phyloP scores from a whole-genome alignment of 2,113 vertebrate species.

The Tetrao urogallus region DNA sequence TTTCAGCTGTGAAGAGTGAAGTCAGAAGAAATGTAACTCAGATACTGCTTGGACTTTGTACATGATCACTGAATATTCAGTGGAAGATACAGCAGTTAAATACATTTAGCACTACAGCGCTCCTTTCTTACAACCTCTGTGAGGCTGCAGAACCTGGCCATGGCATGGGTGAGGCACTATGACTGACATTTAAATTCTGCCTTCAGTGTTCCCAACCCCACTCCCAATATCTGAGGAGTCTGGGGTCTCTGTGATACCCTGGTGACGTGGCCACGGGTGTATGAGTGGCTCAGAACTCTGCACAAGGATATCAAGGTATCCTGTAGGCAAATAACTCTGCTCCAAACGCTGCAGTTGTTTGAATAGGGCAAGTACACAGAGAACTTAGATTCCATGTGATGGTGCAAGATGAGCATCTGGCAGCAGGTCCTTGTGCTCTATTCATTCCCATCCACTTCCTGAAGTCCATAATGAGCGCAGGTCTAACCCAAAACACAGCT shows the following conservation, averaged over 20 bases:
- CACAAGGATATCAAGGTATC: neutral
- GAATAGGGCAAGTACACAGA: neutral
- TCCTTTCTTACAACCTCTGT: neutral
- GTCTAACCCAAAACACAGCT: neutral
- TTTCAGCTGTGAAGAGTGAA: conserved; percentile 54
- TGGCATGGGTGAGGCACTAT: neutral
- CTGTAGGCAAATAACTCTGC: neutral
- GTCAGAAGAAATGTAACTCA: conserved; percentile 50
- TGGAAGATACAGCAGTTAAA: conserved; percentile 21
- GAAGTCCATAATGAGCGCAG: neutral
- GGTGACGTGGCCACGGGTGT: fast-evolving
- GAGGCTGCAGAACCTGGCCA: neutral
- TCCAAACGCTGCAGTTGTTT: neutral
- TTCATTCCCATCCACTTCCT: neutral
- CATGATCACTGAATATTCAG: conserved; percentile 23
- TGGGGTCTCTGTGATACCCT: neutral
- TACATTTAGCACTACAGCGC: conserved; percentile 3
- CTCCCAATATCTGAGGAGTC: neutral
- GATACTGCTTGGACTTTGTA: conserved; percentile 28
- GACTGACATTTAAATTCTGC: neutral
- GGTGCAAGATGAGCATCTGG: neutral
- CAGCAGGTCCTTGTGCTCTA: fast-evolving
- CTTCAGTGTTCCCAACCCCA: neutral
- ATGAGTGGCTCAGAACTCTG: neutral
- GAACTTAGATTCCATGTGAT: neutral